phyloP scores from a whole-genome alignment of 2,888 invertebrate species.

The Limnephilus lunatus region DNA sequence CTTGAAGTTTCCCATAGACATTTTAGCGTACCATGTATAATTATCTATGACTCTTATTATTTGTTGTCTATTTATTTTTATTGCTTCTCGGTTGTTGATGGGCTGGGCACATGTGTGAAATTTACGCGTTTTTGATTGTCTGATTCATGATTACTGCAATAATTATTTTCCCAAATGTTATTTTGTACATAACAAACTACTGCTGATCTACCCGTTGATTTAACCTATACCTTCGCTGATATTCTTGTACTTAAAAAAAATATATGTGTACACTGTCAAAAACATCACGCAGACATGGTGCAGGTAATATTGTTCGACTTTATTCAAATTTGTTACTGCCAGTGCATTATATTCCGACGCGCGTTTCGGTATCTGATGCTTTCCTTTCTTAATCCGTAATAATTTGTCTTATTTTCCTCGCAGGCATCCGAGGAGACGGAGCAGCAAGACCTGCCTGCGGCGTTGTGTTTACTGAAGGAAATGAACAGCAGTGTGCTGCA shows the following conservation, averaged over 20 bases:
- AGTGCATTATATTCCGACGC: neutral
- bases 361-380: neutral
- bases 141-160: constrained; percentile 17
- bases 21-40: neutral
- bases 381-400: constrained; percentile 7
- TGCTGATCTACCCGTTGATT: neutral
- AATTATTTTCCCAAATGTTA: neutral
- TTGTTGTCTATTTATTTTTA: neutral
- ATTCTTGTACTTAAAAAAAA: constrained; percentile 12
- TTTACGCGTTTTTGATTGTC: neutral
- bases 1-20: neutral
- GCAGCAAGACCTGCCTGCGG: constrained; percentile 87
- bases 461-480: constrained; percentile 85
- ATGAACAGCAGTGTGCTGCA: constrained; percentile 91
- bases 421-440: constrained; percentile 71
- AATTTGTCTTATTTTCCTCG: constrained; percentile 32
- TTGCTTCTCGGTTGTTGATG: constrained; percentile 10
- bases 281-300: constrained; percentile 50
- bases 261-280: constrained; percentile 42
- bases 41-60: neutral
- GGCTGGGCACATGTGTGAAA: constrained; percentile 41
- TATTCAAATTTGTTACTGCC: neutral
- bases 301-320: constrained; percentile 51
- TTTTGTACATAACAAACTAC: neutral
- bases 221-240: neutral